Evolutionary conservation across 1,140 invertebrate genomes (phyloP), one percentile per base, ranked within the genome.

Genomic region (Latrodectus geometricus): DNA sequence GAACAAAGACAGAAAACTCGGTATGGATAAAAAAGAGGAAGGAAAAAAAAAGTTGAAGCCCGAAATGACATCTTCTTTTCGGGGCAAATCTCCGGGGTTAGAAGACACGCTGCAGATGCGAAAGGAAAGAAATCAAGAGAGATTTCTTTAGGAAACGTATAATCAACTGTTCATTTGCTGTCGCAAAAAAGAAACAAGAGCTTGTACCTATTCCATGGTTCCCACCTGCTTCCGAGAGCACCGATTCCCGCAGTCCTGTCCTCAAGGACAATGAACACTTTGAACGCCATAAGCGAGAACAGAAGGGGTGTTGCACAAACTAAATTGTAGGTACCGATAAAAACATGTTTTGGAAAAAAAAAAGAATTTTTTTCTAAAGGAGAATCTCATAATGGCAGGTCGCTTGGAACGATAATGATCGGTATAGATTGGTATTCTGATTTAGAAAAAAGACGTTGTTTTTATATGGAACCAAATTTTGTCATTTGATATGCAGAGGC

Each of bases 141-240:
- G 54, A 61, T 14, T 61, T 61, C 54, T 61, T 61, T 61, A 14
- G n/a, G n/a, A n/a, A 14, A 49, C n/a, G 48, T 49, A 73, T 73
- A 73, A 73, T 73, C 70, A 73, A 48, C 70, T 73, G 35, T 73
- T 73, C 70, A 73, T 73, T 73, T 73, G n/a, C 70, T 23, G 23
- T n/a, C 11, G 4, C 70, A 35, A 49, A 23, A 21, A 49, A 73
- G 11, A 48, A 12, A 48, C 70, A 73, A 23, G 12, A 14, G 4
- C 48, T 61, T 61, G 54, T 61, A 61, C 54, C 54, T 17, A 61
- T 61, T 61, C 17, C 54, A 8, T 61, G 11, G 35, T 48, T 73
- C 48, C 23, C 70, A 73, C 70, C 70, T 73, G 70, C 70, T 73
- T 48, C 70, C 70, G 12, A 17, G 12, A 17, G 12, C 23, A 21